Conservation (phyloP, 2,113 vertebrate genomes). For the Dasyprocta punctata region DNA sequence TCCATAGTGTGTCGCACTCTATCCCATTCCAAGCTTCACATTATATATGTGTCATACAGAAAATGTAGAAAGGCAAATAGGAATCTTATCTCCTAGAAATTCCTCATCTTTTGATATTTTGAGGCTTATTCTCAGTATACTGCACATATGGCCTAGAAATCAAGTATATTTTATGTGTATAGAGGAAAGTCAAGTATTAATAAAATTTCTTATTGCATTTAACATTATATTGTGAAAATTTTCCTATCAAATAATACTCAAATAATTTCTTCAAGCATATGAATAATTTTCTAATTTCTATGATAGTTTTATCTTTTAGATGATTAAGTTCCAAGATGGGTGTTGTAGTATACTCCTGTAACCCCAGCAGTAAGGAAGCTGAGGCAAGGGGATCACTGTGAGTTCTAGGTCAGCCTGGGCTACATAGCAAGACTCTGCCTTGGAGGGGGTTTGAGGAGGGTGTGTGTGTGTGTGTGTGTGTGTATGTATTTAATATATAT, state of each 20-base stretch:
- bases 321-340: not conserved
- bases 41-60: not conserved
- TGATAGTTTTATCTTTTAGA: slow-evolving; percentile 32
- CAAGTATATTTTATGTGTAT: not conserved
- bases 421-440: not conserved
- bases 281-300: not conserved
- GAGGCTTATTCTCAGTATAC: not conserved
- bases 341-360: not conserved
- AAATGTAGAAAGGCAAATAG: not conserved
- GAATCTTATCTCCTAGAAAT: not conserved
- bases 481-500: not conserved
- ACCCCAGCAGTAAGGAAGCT: not conserved
- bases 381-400: not conserved
- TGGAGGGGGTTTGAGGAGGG: too few species aligned
- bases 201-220: slow-evolving; percentile 1
- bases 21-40: not conserved
- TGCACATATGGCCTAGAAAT: not conserved
- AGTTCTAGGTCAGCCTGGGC: not conserved
- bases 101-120: slow-evolving; percentile 18
- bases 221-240: slow-evolving; percentile 1
- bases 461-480: not conserved
- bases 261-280: slow-evolving; percentile 4
- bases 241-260: slow-evolving; percentile 10
- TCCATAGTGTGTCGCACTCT: not conserved
- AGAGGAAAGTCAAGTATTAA: not conserved